Base-by-base conservation (phyloP, 2,113 vertebrate genomes). In the Urocolius indicus region DNA sequence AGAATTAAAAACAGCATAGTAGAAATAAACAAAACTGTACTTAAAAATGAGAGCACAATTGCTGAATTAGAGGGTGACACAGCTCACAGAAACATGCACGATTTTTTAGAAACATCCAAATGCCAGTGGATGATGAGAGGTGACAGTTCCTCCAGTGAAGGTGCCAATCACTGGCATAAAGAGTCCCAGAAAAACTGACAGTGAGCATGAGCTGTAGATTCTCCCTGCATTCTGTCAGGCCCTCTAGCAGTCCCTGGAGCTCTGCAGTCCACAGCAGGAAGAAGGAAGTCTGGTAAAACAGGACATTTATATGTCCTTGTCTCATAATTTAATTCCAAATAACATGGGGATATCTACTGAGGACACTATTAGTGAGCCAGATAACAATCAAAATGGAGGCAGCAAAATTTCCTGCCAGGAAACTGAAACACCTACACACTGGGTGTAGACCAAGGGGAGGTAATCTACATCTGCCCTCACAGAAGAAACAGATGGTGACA, bases 121-220 rank as follows among this genome's bases (percentile, higher is more conserved):
- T 68, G 51, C 18, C 91, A 82, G 58, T 67, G 34, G 27, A 71
- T 92, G 73, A 96, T 96, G 77, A 87, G 73, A 93, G 16, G 48
- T 82, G 94, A 96, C 94, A 96, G 83, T 22, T 95, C 73, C 54
- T 49, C 46, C 90, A 89, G 73, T 73, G 88, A 79, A 75, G 49
- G 80, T 89, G 92, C 27, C 94, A 94, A 94, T 93, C 94, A 93
- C 80, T 96, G 49, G n/a, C 76, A 87, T 26, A 48, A 89, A 91
- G 36, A 78, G 27, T 72, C 52, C 51, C 19, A 48, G 68, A 73
- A 83, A 82, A 91, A 77, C 79, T 48, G 49, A 94, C 82, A 95
- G 34, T 21, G 49, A 81, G 19, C 32, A 90, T 16, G 74, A 65
- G 34, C 48, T 85, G 38, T 77, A 76, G 63, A 57, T 51, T 76